A percentile compares a stretch with the other conserved stretches of the same genome.
Evolutionary conservation across 2,113 vertebrate species (phyloP).

Genomic region (Microtus richardsoni): DNA sequence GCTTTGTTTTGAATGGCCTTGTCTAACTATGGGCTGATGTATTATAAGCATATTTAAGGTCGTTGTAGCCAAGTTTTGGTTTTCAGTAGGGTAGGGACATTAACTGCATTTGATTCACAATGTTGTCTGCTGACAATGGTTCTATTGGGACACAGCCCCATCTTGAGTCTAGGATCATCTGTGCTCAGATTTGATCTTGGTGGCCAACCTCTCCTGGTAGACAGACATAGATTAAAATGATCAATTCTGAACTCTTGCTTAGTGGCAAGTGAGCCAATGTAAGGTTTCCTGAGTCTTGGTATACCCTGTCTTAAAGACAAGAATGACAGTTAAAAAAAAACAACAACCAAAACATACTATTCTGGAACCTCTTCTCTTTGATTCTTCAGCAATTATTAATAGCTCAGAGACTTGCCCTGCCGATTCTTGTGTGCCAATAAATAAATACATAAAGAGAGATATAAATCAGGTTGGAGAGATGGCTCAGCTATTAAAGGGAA

Average conservation of each 20-base stretch:
- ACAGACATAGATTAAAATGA: not conserved
- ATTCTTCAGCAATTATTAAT: constrained; percentile 4
- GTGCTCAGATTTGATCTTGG: not conserved
- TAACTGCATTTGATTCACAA: not conserved
- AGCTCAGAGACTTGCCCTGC: not conserved
- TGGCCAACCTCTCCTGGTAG: not conserved
- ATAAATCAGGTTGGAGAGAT: not conserved
- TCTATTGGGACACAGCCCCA: not conserved
- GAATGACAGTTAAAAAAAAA: not conserved
- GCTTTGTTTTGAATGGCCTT: constrained; percentile 1
- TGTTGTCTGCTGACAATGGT: not conserved
- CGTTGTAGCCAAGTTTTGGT: not conserved
- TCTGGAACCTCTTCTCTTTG: not conserved
- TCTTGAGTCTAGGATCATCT: not conserved
- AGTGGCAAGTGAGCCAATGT: not conserved
- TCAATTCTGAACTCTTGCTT: constrained; percentile 23
- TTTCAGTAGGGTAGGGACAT: not conserved
- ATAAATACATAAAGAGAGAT: not conserved
- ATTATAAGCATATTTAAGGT: not conserved
- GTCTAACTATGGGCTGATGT: not conserved
- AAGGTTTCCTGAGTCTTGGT: constrained; percentile 19
- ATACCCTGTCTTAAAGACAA: constrained; percentile 9
- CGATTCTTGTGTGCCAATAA: not conserved
- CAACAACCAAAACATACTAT: not conserved
- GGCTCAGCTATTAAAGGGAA: not conserved